Conservation (phyloP, 2,113 vertebrate species). For the Gasterosteus aculeatus region DNA sequence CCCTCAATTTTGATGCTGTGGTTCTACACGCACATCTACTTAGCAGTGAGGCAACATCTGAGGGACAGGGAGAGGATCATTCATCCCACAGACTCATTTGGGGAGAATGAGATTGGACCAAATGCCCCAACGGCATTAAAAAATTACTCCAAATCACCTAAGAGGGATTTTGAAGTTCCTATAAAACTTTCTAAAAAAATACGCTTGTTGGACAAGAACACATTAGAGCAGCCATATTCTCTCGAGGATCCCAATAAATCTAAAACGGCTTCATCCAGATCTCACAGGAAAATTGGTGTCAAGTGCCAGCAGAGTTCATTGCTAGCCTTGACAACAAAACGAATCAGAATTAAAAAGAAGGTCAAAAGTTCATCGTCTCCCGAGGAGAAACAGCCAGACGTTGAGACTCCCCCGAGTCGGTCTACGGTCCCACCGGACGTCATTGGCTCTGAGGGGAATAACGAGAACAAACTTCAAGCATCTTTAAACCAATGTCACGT, state of each 20-base stretch:
- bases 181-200: constrained; percentile 65
- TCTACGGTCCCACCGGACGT: constrained; percentile 60
- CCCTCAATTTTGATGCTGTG: constrained; percentile 93
- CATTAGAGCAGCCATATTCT: constrained; percentile 69
- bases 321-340: constrained; percentile 62
- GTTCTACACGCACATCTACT: constrained; percentile 92
- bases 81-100: constrained; percentile 74
- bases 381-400: constrained; percentile 49
- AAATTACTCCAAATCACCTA: constrained; percentile 44
- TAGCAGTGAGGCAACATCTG: constrained; percentile 86
- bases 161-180: constrained; percentile 52
- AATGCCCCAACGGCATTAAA: constrained; percentile 47
- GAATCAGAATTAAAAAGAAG: constrained; percentile 50
- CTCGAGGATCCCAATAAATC: constrained; percentile 47
- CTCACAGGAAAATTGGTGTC: constrained; percentile 54
- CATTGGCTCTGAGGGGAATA: constrained; percentile 51
- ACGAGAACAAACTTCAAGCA: constrained; percentile 36
- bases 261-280: constrained; percentile 37
- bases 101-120: constrained; percentile 62
- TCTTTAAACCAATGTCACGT: constrained; percentile 61
- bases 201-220: constrained; percentile 76
- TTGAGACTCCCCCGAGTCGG: constrained; percentile 51
- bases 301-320: constrained; percentile 59
- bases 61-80: constrained; percentile 83
- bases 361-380: constrained; percentile 53